Evolutionary conservation across 2,113 vertebrate genomes (phyloP), one percentile per base, ranked within the genome.

Genomic region (Grantiella picta): DNA sequence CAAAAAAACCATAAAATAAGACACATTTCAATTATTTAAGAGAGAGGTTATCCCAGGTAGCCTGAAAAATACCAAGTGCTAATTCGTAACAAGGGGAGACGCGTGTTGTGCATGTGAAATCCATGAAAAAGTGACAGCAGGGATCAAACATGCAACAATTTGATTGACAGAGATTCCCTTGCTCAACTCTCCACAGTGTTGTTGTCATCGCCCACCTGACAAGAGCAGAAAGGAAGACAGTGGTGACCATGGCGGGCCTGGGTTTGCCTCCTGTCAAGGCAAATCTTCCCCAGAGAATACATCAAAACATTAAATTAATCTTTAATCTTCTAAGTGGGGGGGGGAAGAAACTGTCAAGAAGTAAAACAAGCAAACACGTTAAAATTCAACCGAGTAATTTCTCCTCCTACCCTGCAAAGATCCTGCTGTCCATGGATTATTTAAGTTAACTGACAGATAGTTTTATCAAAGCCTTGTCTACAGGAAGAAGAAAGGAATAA

Each of bases 391-490:
- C 28, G 49, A 65, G 56, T 73, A 24, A 66, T 61, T 96, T 89
- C 78, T 94, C 80, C 69, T 86, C 71, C 78, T 78, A 56, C 72
- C 65, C 76, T 49, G 78, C 54, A 77, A 92, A 68, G 57, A 75
- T n/a, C 25, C 87, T 5, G 12, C 45, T 72, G 59, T 60, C 95
- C 87, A 76, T 60, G 94, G 96, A 86, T 96, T 95, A 95, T 93
- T 96, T 89, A 92, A 95, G 86, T 93, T 93, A 97, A 96, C 85
- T 92, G 92, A 92, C 59, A 89, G 84, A 94, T 92, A 92, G 90
- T 97, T 97, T 96, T 94, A 93, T 97, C 94, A 95, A 96, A 96
- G 82, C 71, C 86, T 94, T 95, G 82, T 96, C 76, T 90, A 71
- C 77, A 77, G 88, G 90, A 91, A 92, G 96, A 96, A 96, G 89